Evolutionary conservation across 2,888 invertebrate species (phyloP).

Genomic region (Glaucopsyche alexis): DNA sequence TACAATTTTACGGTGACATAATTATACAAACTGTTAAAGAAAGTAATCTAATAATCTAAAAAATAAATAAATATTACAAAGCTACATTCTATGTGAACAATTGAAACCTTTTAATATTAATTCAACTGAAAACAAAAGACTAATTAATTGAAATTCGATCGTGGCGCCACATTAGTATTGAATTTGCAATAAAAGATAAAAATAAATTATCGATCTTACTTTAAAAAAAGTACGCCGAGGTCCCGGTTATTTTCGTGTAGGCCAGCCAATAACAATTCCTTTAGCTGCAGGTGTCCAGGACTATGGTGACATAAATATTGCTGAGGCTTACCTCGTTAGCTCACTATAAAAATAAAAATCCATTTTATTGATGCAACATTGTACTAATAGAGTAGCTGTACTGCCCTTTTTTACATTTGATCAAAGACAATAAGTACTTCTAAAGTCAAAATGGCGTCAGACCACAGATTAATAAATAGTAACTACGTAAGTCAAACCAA

Average conservation of each 20-base stretch:
- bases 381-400: conserved; percentile 14
- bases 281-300: conserved; percentile 24
- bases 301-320: conserved; percentile 28
- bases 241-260: conserved; percentile 25
- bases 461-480: no score
- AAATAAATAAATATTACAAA: no score
- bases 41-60: no score
- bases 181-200: conserved; percentile 7
- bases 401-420: background rate
- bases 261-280: conserved; percentile 26
- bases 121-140: conserved; percentile 9
- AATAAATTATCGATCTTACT: background rate
- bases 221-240: background rate
- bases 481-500: background rate
- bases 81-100: no score
- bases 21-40: no score
- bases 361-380: conserved; percentile 22
- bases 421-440: background rate
- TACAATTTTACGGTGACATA: no score
- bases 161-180: conserved; percentile 7
- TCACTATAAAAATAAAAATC: conserved; percentile 18
- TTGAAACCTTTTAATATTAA: no score
- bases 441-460: background rate
- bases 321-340: conserved; percentile 27
- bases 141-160: conserved; percentile 11